Percentiles rank a stretch among this genome's conserved stretches.
Evolutionary conservation across 2,113 vertebrate genomes (phyloP).

Genomic region (Trogon surrucura): DNA sequence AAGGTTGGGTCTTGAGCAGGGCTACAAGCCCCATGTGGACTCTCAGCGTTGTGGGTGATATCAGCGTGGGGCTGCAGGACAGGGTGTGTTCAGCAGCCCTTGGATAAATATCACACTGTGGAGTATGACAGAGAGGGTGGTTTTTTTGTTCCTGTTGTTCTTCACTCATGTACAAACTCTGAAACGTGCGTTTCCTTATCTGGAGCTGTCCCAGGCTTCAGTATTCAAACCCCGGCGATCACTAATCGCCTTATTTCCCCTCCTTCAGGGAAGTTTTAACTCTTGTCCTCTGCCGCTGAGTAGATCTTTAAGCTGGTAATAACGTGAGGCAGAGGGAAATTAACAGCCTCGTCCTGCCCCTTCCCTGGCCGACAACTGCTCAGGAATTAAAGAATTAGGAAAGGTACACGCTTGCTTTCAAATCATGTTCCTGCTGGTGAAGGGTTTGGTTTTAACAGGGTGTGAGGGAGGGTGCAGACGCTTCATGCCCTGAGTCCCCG

Average conservation of each 20-base stretch:
- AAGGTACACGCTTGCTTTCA: neutral
- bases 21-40: accelerated
- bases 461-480: accelerated
- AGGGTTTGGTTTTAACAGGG: accelerated
- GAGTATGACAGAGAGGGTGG: neutral
- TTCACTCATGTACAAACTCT: neutral
- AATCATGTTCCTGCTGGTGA: neutral
- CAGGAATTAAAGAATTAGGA: neutral
- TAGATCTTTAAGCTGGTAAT: neutral
- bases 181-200: neutral
- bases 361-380: neutral
- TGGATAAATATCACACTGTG: accelerated
- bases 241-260: neutral
- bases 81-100: neutral
- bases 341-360: neutral
- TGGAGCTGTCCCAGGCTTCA: neutral
- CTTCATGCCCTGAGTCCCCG: neutral
- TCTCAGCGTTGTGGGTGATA: accelerated
- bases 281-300: neutral
- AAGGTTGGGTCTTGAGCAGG: accelerated
- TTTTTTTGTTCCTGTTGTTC: neutral
- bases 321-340: neutral
- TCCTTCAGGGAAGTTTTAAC: neutral
- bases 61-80: neutral
- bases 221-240: neutral